A percentile compares a stretch with the other conserved stretches of the same genome.
These are phyloP conservation scores for Pluvialis apricaria DNA, from an alignment of 2,113 vertebrate genomes.

Conservation along the genomic window DNA sequence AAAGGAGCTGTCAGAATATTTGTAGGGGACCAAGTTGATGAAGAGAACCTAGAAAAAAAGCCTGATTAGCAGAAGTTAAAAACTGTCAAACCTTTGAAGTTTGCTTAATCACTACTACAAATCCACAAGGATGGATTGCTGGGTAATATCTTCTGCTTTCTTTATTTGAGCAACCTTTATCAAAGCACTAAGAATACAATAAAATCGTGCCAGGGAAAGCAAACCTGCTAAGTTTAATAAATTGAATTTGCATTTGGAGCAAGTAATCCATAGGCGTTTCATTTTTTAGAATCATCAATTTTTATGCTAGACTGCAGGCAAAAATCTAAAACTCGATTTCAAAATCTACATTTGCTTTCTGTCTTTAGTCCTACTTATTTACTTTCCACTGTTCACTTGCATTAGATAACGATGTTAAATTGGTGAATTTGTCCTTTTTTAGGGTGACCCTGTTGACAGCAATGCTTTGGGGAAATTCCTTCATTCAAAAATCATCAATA, in stretches of 20 bases:
- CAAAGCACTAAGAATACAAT: not conserved
- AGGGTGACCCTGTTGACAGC: not conserved
- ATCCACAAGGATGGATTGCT: not conserved
- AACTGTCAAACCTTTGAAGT: not conserved
- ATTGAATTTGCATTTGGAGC: not conserved
- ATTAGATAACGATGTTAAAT: not conserved
- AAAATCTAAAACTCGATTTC: not conserved
- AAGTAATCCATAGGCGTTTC: not conserved
- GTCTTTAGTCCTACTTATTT: not conserved
- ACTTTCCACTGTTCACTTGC: not conserved
- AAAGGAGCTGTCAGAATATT: not conserved
- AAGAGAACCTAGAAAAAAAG: not conserved
- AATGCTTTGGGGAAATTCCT: not conserved
- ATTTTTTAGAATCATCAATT: not conserved
- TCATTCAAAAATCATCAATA: not conserved
- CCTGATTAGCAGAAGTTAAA: not conserved
- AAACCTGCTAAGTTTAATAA: not conserved
- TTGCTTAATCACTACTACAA: not conserved
- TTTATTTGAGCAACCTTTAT: not conserved
- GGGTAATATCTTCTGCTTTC: not conserved
- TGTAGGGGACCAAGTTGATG: not conserved
- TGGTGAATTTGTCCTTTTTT: not conserved
- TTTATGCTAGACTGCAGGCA: not conserved
- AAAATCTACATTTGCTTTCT: not conserved
- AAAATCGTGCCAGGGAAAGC: not conserved